phyloP scores from a whole-genome alignment of 2,888 invertebrate species.

The Dasysyrphus tricinctus region DNA sequence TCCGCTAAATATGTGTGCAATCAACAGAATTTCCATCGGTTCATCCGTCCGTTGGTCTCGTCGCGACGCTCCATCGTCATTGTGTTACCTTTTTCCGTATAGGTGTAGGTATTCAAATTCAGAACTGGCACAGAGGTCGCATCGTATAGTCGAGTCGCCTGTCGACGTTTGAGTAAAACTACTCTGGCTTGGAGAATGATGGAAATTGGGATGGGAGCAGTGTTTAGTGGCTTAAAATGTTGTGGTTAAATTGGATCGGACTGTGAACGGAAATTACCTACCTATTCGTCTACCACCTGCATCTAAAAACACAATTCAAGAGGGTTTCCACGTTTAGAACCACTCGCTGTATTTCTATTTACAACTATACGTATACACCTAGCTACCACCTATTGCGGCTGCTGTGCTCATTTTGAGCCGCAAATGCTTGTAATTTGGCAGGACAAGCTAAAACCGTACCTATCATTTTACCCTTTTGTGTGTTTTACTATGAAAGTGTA shows the following conservation, averaged over 20 bases:
- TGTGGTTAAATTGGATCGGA: slow-evolving; percentile 40
- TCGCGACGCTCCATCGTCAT: not conserved
- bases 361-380: not conserved
- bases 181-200: slow-evolving; percentile 10
- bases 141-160: not conserved
- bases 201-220: slow-evolving; percentile 4
- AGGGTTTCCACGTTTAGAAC: not conserved
- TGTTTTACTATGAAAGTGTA: not conserved
- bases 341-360: not conserved
- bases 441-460: slow-evolving; percentile 29
- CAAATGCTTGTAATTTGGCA: slow-evolving; percentile 46
- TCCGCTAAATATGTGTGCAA: slow-evolving; percentile 69
- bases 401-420: slow-evolving; percentile 25
- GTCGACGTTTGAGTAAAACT: slow-evolving; percentile 13
- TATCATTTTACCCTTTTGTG: slow-evolving; percentile 28
- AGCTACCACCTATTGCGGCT: not conserved
- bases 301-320: slow-evolving; percentile 5
- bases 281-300: slow-evolving; percentile 15
- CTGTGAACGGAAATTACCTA: slow-evolving; percentile 37
- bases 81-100: slow-evolving; percentile 24
- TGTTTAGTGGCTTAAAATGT: slow-evolving; percentile 38
- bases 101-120: slow-evolving; percentile 40
- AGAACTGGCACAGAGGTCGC: slow-evolving; percentile 31
- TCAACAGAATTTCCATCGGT: slow-evolving; percentile 59
- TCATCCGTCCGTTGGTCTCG: slow-evolving; percentile 23